phyloP scores from a whole-genome alignment of 2,113 vertebrate species.

The Anoura caudifer region DNA sequence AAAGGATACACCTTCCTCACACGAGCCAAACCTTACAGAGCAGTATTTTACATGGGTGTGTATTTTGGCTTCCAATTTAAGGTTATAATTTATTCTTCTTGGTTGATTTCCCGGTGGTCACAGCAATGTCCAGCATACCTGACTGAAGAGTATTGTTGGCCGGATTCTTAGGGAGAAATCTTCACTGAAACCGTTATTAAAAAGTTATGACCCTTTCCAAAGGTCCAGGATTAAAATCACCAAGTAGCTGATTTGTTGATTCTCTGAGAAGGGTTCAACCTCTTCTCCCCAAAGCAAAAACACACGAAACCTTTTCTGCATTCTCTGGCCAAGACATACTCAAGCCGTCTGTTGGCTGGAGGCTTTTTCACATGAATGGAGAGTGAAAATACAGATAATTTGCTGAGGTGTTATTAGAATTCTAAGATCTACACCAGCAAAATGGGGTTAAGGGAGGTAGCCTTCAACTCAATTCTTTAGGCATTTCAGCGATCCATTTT shows the following conservation, averaged over 20 bases:
- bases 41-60: slow-evolving; percentile 53
- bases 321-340: neutral
- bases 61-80: slow-evolving; percentile 38
- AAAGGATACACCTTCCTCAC: neutral
- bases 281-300: slow-evolving; percentile 21
- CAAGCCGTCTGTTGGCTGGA: neutral
- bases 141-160: slow-evolving; percentile 7
- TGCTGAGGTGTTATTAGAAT: neutral
- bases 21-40: slow-evolving; percentile 52
- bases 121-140: slow-evolving; percentile 38
- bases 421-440: neutral
- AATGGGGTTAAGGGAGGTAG: neutral
- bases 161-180: slow-evolving; percentile 27
- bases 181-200: slow-evolving; percentile 28
- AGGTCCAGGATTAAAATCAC: slow-evolving; percentile 35
- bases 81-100: slow-evolving; percentile 59
- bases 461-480: neutral
- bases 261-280: neutral
- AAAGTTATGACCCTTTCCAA: neutral
- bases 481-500: neutral
- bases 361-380: neutral
- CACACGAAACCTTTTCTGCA: neutral
- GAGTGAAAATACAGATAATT: neutral
- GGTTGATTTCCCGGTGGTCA: slow-evolving; percentile 55
- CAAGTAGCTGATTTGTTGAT: slow-evolving; percentile 18